Conservation (phyloP, 2,797 vertebrate genomes). For the Poeciliopsis presidionis region DNA sequence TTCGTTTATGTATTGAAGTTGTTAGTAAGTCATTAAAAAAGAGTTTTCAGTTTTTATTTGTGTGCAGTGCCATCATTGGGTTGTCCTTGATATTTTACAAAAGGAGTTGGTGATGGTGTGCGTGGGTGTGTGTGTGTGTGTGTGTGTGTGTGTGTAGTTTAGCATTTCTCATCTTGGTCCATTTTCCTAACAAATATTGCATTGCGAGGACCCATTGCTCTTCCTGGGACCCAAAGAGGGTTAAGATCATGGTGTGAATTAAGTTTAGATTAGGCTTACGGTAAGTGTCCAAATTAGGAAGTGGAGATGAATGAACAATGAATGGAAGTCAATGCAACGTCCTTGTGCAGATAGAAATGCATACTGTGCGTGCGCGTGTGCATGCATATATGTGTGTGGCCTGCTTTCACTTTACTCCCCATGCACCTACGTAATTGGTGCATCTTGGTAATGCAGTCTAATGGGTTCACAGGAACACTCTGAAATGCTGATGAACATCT, state of each 20-base stretch:
- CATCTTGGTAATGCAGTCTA: conserved; percentile 72
- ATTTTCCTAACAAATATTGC: neutral
- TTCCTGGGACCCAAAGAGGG: neutral
- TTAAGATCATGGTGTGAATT: neutral
- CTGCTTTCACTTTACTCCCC: conserved; percentile 34
- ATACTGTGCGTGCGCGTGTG: neutral
- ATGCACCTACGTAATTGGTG: conserved; percentile 68
- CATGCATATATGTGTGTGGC: conserved; percentile 12
- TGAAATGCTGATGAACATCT: conserved; percentile 81
- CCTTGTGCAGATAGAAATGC: neutral
- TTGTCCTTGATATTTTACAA: conserved; percentile 1
- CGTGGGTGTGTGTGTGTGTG: neutral
- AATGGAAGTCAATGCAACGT: neutral
- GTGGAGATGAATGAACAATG: neutral
- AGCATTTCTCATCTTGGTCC: neutral
- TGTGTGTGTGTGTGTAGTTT: conserved; percentile 1
- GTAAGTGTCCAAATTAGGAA: neutral
- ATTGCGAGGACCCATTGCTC: neutral
- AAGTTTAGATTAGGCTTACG: neutral
- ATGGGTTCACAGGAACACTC: conserved; percentile 73
- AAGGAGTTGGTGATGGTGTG: conserved; percentile 11
- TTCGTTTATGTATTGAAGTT: conserved; percentile 5
- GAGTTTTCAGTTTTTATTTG: neutral
- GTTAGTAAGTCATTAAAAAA: neutral
- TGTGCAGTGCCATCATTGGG: neutral